phyloP scores from a whole-genome alignment of 1,140 invertebrate genomes.

The Physella acuta region DNA sequence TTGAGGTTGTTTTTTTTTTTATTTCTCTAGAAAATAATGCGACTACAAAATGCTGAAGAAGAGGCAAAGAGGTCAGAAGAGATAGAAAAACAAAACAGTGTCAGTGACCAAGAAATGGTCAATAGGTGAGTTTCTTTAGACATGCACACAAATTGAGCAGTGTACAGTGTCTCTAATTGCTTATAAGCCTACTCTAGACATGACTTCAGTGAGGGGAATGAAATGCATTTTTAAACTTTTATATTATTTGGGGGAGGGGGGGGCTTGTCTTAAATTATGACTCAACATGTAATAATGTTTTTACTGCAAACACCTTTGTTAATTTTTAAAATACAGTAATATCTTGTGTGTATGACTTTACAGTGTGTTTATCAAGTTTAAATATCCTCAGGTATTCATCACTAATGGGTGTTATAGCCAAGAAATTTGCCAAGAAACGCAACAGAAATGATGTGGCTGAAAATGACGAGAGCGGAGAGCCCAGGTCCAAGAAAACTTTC shows the following conservation, averaged over 20 bases:
- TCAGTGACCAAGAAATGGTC: conserved; percentile 16
- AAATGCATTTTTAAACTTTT: no score
- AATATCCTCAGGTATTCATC: conserved; percentile 6
- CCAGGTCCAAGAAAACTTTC: conserved; percentile 6
- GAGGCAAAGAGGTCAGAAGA: conserved; percentile 8
- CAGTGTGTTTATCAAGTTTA: neutral
- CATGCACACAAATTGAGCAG: no score
- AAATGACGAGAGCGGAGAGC: neutral
- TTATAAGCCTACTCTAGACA: no score
- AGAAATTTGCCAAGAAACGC: conserved; percentile 18
- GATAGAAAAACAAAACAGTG: conserved; percentile 12
- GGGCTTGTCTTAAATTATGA: no score
- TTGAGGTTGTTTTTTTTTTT: neutral
- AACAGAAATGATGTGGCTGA: neutral
- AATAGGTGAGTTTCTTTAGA: conserved; percentile 18
- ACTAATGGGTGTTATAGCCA: conserved; percentile 17
- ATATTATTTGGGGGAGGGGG: no score
- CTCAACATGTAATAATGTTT: no score
- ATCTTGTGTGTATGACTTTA: neutral
- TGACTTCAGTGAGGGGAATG: no score
- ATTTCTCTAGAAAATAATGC: conserved; percentile 6
- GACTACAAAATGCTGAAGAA: neutral
- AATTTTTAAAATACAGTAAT: no score
- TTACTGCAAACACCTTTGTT: no score
- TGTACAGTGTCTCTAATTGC: no score